phyloP scores from a whole-genome alignment of 2,113 vertebrate species.

The Siphamia tubifer region DNA sequence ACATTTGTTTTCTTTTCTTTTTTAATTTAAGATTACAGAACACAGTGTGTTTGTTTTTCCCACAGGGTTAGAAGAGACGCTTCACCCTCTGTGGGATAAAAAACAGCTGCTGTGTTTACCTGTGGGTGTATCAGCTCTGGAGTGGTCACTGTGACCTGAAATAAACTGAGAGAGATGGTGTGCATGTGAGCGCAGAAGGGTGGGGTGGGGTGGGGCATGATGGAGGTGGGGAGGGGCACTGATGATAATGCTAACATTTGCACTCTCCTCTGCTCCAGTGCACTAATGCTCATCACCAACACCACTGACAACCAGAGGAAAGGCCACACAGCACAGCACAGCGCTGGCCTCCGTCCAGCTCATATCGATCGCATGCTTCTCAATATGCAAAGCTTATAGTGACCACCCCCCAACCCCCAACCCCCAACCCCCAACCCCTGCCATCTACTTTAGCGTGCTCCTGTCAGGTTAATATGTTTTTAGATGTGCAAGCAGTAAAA shows the following conservation, averaged over 20 bases:
- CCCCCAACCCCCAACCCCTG: background rate
- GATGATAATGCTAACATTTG: slow-evolving; percentile 53
- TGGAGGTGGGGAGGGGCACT: background rate
- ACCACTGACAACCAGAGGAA: background rate
- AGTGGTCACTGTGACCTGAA: background rate
- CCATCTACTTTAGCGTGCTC: background rate
- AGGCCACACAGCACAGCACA: slow-evolving; percentile 34
- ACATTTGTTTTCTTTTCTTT: background rate
- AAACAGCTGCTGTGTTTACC: slow-evolving; percentile 1
- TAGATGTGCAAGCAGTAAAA: background rate
- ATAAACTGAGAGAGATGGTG: slow-evolving; percentile 4
- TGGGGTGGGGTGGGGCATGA: background rate
- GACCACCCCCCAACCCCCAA: too few species aligned
- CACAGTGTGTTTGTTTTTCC: background rate
- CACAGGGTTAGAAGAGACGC: background rate
- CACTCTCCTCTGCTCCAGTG: slow-evolving; percentile 26
- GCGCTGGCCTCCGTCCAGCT: slow-evolving; percentile 29
- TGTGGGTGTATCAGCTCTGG: background rate
- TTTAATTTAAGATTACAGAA: background rate
- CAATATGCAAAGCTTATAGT: slow-evolving; percentile 1
- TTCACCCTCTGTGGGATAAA: background rate
- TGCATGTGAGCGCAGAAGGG: background rate
- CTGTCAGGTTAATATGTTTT: background rate
- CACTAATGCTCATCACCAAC: slow-evolving; percentile 32
- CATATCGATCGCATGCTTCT: slow-evolving; percentile 21